Evolutionary conservation across 2,888 invertebrate species (phyloP).

Genomic region (Rhimphoctona megacephalus): DNA sequence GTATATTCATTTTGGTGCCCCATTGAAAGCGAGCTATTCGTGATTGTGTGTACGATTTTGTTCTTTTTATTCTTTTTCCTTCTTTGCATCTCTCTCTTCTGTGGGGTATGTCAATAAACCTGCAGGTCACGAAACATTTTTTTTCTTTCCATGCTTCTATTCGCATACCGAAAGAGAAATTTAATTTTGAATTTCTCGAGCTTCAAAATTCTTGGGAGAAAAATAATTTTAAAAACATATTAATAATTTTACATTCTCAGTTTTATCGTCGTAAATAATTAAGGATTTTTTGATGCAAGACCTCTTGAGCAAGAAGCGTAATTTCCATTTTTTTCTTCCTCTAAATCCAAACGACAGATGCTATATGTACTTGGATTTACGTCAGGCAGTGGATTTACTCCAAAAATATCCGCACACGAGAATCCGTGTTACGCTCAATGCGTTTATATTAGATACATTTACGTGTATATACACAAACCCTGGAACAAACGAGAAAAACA

Average conservation of each 20-base stretch:
- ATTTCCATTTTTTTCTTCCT: background rate
- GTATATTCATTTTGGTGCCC: slow-evolving; percentile 29
- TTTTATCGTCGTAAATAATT: background rate
- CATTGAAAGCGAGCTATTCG: slow-evolving; percentile 52
- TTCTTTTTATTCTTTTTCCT: background rate
- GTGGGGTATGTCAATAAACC: slow-evolving; percentile 15
- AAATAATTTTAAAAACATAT: background rate
- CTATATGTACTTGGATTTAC: background rate
- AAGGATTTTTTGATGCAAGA: background rate
- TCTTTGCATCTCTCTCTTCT: slow-evolving; percentile 1
- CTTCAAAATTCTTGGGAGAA: background rate
- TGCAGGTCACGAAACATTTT: slow-evolving; percentile 14
- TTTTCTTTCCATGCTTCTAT: background rate
- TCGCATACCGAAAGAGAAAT: background rate
- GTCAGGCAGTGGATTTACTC: too few species aligned
- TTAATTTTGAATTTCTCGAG: background rate
- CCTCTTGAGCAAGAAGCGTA: background rate
- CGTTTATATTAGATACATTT: too few species aligned
- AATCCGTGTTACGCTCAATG: too few species aligned
- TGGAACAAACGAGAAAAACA: background rate
- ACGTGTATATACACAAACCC: background rate
- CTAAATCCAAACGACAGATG: background rate
- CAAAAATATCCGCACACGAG: too few species aligned
- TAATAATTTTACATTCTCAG: background rate
- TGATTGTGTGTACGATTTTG: slow-evolving; percentile 6